Conservation (phyloP, 2,888 invertebrate species). For the Maniola hyperantus region DNA sequence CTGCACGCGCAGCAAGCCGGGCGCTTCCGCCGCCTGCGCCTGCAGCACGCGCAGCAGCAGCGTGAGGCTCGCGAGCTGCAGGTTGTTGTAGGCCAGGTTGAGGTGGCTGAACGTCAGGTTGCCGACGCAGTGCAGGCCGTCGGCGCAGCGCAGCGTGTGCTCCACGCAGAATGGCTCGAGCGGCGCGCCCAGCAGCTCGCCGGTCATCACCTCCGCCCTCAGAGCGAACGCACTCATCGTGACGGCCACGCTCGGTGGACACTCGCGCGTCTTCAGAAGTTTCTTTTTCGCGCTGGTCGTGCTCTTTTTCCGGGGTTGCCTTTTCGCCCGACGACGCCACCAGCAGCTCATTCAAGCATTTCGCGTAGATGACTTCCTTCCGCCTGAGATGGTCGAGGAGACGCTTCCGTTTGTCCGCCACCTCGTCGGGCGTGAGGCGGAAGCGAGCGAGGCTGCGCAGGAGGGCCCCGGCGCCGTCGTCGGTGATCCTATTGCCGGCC, state of each 20-base stretch:
- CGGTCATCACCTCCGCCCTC: constrained; percentile 1
- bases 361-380: constrained; percentile 2
- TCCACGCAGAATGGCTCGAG: constrained; percentile 4
- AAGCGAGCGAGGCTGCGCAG: background rate
- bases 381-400: background rate
- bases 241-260: background rate
- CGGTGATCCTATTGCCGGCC: constrained; percentile 3
- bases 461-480: background rate
- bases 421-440: background rate
- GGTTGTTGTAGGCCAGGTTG: constrained; percentile 7
- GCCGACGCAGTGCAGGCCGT: background rate
- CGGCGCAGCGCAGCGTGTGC: background rate
- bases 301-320: background rate
- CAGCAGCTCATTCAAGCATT: constrained; percentile 5
- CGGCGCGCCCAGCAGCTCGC: background rate
- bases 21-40: background rate
- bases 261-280: background rate
- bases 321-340: background rate
- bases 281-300: background rate
- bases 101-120: background rate
- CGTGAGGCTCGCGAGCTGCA: background rate
- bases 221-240: background rate
- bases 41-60: background rate
- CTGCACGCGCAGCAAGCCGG: constrained; percentile 6
- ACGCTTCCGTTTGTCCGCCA: background rate